Percentiles rank a stretch among this genome's conserved stretches.
These are phyloP conservation scores for Apodemus agrarius DNA, from an alignment of 2,797 vertebrate species.

Conservation along the genomic window DNA sequence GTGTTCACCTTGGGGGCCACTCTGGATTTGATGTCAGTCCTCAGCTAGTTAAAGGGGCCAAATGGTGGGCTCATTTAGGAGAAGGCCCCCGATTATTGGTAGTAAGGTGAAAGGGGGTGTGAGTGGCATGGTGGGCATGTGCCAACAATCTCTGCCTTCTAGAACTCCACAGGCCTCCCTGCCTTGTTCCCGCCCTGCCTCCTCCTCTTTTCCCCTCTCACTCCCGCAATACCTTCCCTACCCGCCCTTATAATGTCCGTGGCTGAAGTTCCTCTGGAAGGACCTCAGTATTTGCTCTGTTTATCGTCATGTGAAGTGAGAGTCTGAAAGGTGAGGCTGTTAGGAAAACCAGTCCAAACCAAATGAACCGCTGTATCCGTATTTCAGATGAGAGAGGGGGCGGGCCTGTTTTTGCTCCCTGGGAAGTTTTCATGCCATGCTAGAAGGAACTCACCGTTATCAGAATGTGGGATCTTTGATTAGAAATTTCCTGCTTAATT, in stretches of 20 bases:
- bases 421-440: not conserved
- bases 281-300: not conserved
- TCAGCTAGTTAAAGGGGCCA: slow-evolving; percentile 56
- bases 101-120: fast-evolving
- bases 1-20: not conserved
- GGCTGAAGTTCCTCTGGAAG: not conserved
- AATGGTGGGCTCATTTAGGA: slow-evolving; percentile 4
- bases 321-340: not conserved
- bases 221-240: not conserved
- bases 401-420: not conserved
- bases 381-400: not conserved
- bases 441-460: not conserved
- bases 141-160: not conserved
- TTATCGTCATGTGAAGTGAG: not conserved
- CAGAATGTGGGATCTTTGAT: not conserved
- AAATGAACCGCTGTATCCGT: not conserved
- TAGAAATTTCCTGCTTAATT: slow-evolving; percentile 19
- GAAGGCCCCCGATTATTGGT: not conserved
- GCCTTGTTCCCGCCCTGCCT: not conserved
- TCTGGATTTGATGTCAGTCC: not conserved
- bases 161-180: not conserved
- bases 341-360: not conserved
- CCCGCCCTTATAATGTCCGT: not conserved
- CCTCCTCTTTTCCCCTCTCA: not conserved
- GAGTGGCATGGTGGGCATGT: fast-evolving